A percentile compares a stretch with the other conserved stretches of the same genome.
phyloP scores from a whole-genome alignment of 2,797 vertebrate genomes.

The Pyrocephalus nanus region DNA sequence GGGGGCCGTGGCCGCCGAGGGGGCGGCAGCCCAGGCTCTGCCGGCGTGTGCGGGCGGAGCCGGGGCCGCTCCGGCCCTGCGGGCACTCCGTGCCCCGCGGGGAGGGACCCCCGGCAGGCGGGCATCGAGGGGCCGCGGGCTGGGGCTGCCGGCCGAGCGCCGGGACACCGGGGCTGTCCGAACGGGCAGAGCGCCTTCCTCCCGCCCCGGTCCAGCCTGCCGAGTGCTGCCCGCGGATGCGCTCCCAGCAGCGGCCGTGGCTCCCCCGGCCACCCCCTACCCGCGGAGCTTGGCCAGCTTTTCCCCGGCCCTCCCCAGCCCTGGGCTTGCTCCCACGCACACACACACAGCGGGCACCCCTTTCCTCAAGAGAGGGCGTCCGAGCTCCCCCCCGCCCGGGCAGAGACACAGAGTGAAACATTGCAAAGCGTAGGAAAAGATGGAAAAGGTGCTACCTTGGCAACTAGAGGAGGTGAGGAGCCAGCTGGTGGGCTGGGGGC shows the following conservation, averaged over 20 bases:
- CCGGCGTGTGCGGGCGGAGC: not conserved
- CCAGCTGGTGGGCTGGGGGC: constrained; percentile 75
- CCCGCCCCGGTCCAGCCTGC: not conserved
- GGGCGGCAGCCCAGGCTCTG: not conserved
- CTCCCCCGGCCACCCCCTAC: not conserved
- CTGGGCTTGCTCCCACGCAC: not conserved
- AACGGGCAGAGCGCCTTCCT: not conserved
- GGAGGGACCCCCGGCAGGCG: not conserved
- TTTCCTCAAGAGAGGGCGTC: not conserved
- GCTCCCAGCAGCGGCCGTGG: not conserved
- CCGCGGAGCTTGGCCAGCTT: not conserved
- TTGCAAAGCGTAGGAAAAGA: constrained; percentile 67
- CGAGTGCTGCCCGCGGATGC: not conserved
- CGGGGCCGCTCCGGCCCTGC: not conserved
- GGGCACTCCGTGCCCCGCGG: too few relatives aligned
- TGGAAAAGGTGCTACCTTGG: constrained; percentile 81
- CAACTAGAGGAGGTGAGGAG: constrained; percentile 75
- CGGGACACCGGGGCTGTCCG: not conserved
- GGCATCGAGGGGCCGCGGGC: not conserved
- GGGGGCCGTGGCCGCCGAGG: not conserved
- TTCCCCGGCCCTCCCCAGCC: not conserved
- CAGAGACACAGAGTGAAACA: constrained; percentile 56
- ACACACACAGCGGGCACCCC: not conserved
- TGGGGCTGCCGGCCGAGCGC: not conserved
- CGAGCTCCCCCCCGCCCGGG: constrained; percentile 16